phyloP scores from a whole-genome alignment of 2,797 vertebrate genomes.

The Sebastes umbrosus region DNA sequence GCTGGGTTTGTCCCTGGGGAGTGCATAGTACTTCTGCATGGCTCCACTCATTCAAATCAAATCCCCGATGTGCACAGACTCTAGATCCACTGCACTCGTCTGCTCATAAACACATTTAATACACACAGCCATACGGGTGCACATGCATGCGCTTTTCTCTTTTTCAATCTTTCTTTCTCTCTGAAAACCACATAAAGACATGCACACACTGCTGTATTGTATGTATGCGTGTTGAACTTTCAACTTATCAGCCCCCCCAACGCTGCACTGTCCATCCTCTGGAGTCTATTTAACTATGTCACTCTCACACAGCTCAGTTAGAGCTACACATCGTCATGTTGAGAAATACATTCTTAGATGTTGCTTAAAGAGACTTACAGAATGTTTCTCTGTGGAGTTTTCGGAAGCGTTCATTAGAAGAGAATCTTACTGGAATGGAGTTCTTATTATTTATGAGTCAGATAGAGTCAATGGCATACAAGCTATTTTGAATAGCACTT shows the following conservation, averaged over 20 bases:
- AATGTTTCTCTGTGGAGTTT: not conserved
- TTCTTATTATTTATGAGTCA: not conserved
- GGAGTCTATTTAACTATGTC: not conserved
- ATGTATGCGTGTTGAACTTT: not conserved
- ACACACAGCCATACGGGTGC: not conserved
- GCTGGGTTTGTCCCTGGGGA: conserved; percentile 10
- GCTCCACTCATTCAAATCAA: conserved; percentile 21
- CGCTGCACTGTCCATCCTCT: not conserved
- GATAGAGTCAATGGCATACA: not conserved
- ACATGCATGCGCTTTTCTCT: not conserved
- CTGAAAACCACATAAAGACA: not conserved
- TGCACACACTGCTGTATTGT: not conserved
- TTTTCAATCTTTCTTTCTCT: not conserved
- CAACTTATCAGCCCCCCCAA: not conserved
- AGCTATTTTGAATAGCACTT: not conserved
- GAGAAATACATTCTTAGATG: not conserved
- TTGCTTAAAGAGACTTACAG: not conserved
- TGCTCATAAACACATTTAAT: not conserved
- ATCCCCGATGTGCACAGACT: conserved; percentile 13
- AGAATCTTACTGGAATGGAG: not conserved
- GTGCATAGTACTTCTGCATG: not conserved
- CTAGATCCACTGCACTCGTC: not conserved
- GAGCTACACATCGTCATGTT: not conserved
- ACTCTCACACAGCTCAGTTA: not conserved
- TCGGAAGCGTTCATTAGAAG: not conserved